A percentile compares a stretch with the other conserved stretches of the same genome.
phyloP scores from a whole-genome alignment of 2,113 vertebrate genomes.

The Equus quagga region DNA sequence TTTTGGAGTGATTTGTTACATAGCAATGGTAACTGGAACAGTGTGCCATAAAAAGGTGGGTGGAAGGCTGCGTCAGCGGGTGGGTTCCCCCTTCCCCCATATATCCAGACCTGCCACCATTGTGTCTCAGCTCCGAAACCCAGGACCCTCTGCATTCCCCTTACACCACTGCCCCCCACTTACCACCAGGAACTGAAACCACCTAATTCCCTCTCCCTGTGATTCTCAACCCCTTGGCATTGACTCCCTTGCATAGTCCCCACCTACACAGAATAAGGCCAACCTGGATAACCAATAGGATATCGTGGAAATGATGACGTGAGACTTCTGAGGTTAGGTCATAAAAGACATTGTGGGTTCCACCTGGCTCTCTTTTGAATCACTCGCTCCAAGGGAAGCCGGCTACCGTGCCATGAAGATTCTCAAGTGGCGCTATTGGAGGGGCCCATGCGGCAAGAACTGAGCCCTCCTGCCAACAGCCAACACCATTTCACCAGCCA shows the following conservation, averaged over 20 bases:
- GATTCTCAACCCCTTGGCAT: not conserved
- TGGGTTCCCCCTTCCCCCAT: not conserved
- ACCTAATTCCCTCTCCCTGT: not conserved
- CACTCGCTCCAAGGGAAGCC: not conserved
- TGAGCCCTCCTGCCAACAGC: not conserved
- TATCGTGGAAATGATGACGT: not conserved
- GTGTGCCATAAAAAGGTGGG: not conserved
- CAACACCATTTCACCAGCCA: not conserved
- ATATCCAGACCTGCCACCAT: not conserved
- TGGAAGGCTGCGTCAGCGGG: not conserved
- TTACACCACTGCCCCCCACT: not conserved
- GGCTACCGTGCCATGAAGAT: not conserved
- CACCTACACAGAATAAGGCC: not conserved
- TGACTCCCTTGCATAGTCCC: not conserved
- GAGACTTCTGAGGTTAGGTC: not conserved
- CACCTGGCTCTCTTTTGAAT: not conserved
- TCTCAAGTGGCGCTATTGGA: not conserved
- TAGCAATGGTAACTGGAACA: not conserved
- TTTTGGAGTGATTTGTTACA: not conserved
- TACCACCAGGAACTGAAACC: slow-evolving; percentile 1
- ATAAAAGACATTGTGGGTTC: not conserved
- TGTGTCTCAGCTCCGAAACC: not conserved
- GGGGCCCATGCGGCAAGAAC: not conserved
- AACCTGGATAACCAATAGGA: not conserved
- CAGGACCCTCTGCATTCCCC: not conserved